A percentile compares a stretch with the other conserved stretches of the same genome.
These are phyloP conservation scores for Congeria kusceri DNA, from an alignment of 2,888 invertebrate genomes.

Conservation along the genomic window DNA sequence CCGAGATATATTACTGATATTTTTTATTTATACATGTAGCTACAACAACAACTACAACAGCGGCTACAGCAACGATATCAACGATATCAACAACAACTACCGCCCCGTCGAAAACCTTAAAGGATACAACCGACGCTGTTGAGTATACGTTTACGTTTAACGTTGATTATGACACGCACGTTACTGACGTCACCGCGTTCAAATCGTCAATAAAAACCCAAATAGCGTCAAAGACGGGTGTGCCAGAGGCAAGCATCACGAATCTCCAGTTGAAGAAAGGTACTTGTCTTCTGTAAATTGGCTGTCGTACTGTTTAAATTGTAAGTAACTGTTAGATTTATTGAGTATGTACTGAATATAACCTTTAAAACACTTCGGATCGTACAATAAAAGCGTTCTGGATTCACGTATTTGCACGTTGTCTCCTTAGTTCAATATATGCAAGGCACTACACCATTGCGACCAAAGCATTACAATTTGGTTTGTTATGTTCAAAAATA, in stretches of 20 bases:
- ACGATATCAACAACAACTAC: neutral
- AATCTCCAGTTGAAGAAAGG: neutral
- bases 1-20: neutral
- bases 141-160: neutral
- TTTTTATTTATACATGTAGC: neutral
- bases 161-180: neutral
- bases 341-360: too few species aligned
- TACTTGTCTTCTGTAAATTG: neutral
- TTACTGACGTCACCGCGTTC: neutral
- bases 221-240: neutral
- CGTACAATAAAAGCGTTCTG: too few species aligned
- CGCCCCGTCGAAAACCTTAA: neutral
- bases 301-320: too few species aligned
- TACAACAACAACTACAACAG: neutral
- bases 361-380: too few species aligned
- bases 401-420: too few species aligned
- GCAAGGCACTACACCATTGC: too few species aligned
- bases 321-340: too few species aligned
- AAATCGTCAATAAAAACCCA: neutral
- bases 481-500: too few species aligned
- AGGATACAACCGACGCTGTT: neutral
- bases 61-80: neutral
- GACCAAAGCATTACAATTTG: too few species aligned
- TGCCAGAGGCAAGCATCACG: neutral
- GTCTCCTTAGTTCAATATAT: too few species aligned